Conservation (phyloP, 2,888 invertebrate genomes). For the Scaptomyza caliginosa region DNA sequence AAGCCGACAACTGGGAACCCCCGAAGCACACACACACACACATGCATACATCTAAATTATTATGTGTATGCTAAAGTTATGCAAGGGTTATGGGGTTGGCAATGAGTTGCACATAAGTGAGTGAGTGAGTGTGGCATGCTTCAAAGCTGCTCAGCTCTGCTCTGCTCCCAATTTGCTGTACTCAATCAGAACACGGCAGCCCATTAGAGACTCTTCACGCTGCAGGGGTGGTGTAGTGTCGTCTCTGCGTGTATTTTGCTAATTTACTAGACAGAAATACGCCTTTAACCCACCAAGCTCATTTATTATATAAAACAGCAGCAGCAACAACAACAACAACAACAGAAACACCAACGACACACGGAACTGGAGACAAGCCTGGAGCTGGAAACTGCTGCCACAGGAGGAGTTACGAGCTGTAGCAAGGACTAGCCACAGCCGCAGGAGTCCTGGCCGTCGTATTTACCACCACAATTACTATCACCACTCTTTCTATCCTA, state of each 20-base stretch:
- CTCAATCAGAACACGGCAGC: constrained; percentile 80
- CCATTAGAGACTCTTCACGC: constrained; percentile 70
- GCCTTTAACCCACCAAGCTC: constrained; percentile 83
- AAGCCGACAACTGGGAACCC: constrained; percentile 64
- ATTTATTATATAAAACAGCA: constrained; percentile 82
- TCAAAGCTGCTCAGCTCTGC: constrained; percentile 32
- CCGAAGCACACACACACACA: constrained; percentile 27
- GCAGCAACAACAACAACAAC: constrained; percentile 30
- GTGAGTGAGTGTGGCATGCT: constrained; percentile 49
- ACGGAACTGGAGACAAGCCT: constrained; percentile 24
- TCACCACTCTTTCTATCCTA: neutral
- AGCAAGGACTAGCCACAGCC: constrained; percentile 48
- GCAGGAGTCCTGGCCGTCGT: constrained; percentile 31
- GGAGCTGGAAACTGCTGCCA: constrained; percentile 34
- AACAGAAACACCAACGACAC: constrained; percentile 6
- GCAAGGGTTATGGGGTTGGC: constrained; percentile 32
- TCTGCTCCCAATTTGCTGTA: constrained; percentile 72
- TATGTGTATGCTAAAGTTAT: constrained; percentile 8
- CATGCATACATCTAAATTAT: constrained; percentile 10
- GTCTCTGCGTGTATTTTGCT: constrained; percentile 78
- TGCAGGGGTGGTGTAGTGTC: constrained; percentile 54
- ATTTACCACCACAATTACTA: neutral
- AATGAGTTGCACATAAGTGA: constrained; percentile 13
- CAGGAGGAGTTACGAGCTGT: constrained; percentile 43
- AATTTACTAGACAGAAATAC: constrained; percentile 83